A percentile compares a stretch with the other conserved stretches of the same genome.
phyloP scores from a whole-genome alignment of 2,113 vertebrate species.

The Aramus guarauna region DNA sequence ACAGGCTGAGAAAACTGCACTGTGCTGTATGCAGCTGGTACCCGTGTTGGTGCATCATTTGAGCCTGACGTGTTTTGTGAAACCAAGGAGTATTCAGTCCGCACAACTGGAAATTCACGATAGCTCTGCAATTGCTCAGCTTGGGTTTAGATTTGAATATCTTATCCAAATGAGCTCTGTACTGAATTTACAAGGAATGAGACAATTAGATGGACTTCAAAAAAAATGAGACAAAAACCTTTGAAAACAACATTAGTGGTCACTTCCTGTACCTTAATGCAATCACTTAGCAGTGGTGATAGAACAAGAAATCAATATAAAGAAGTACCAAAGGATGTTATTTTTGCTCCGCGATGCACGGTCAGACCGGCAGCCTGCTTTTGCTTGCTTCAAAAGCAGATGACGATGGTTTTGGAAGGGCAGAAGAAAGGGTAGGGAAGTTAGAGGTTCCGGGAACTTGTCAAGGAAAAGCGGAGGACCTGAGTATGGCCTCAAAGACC shows the following conservation, averaged over 20 bases:
- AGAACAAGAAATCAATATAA: slow-evolving; percentile 45
- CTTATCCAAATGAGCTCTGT: neutral
- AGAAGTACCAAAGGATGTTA: neutral
- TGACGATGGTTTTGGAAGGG: neutral
- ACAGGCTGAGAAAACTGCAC: neutral
- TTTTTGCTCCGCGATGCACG: neutral
- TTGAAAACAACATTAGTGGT: neutral
- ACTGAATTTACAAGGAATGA: neutral
- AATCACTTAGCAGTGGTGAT: neutral
- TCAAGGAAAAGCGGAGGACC: neutral
- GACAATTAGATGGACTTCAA: neutral
- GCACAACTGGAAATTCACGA: neutral
- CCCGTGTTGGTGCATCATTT: rapidly evolving
- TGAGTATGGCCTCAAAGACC: neutral
- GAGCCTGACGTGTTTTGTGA: neutral
- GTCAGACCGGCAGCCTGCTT: neutral
- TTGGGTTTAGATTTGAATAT: neutral
- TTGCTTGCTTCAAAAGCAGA: neutral
- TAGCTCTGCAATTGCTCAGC: neutral
- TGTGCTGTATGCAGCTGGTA: neutral
- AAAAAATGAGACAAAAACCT: neutral
- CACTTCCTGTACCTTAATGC: neutral
- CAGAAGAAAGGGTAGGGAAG: neutral
- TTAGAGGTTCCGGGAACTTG: neutral
- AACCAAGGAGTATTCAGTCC: neutral